Evolutionary conservation across 2,797 vertebrate genomes (phyloP).

Genomic region (Heterohyrax brucei): DNA sequence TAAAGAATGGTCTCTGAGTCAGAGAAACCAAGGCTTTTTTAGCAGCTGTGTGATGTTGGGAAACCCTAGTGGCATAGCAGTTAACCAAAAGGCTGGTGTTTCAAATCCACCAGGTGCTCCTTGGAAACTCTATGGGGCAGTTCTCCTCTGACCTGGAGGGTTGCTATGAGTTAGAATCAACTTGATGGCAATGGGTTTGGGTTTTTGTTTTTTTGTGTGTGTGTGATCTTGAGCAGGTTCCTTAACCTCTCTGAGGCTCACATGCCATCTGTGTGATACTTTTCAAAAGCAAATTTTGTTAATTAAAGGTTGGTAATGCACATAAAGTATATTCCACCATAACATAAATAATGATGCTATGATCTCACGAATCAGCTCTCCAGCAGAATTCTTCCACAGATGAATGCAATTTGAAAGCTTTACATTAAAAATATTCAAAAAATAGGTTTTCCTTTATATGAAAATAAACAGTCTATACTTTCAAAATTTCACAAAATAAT

Average conservation of each 20-base stretch:
- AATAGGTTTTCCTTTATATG: not conserved
- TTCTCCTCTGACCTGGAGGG: no score
- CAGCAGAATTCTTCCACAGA: conserved; percentile 9
- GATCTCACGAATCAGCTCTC: not conserved
- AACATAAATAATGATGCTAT: not conserved
- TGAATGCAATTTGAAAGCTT: conserved; percentile 37
- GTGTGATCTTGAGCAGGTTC: not conserved
- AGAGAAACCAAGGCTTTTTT: not conserved
- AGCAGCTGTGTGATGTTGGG: not conserved
- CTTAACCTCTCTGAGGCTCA: not conserved
- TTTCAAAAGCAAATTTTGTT: not conserved
- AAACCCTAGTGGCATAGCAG: no score
- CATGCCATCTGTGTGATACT: not conserved
- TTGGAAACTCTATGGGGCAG: no score
- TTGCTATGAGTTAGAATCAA: no score
- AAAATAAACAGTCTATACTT: conserved; percentile 24
- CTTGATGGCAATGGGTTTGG: no score
- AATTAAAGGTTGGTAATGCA: not conserved
- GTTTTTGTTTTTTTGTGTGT: not conserved
- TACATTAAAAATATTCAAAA: conserved; percentile 8
- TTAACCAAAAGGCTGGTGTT: no score
- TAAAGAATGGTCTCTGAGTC: not conserved
- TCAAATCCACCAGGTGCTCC: no score
- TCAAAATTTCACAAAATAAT: conserved; percentile 23
- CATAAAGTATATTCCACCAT: not conserved